These are phyloP conservation scores for Biston betularia DNA, from an alignment of 2,888 invertebrate genomes.

Conservation along the genomic window DNA sequence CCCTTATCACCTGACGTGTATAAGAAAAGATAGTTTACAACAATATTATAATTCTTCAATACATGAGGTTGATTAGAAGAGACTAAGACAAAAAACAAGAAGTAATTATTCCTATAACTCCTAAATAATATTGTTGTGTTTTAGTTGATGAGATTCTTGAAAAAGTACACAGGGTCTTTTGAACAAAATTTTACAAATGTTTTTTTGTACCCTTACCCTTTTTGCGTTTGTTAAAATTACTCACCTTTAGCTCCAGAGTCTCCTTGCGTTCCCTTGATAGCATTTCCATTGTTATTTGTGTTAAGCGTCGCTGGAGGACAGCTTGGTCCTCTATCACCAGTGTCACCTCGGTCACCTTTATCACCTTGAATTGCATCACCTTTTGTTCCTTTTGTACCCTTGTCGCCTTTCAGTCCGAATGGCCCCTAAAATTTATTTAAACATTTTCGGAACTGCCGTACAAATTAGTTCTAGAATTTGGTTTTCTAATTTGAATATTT, in stretches of 20 bases:
- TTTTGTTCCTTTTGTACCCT: conserved; percentile 88
- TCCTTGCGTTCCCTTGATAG: conserved; percentile 75
- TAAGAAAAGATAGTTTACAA: neutral
- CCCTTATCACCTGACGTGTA: conserved; percentile 80
- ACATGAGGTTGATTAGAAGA: too few species aligned
- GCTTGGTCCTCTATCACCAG: conserved; percentile 82
- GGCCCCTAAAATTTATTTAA: conserved; percentile 83
- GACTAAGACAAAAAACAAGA: too few species aligned
- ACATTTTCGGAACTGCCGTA: neutral
- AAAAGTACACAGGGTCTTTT: neutral
- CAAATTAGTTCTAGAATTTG: neutral
- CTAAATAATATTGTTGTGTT: too few species aligned
- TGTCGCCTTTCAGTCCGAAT: conserved; percentile 89
- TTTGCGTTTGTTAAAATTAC: neutral
- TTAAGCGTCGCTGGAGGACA: conserved; percentile 58
- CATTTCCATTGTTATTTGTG: conserved; percentile 69
- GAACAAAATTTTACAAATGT: neutral
- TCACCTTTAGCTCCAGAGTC: conserved; percentile 84
- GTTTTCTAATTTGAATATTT: neutral
- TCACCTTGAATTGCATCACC: conserved; percentile 84
- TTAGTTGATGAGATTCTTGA: too few species aligned
- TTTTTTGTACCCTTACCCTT: neutral
- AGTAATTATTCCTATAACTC: too few species aligned
- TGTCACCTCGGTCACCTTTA: conserved; percentile 88
- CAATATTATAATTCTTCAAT: neutral